Evolutionary conservation across 2,113 vertebrate species (phyloP).

Genomic region (Hippocampus mohnikei): DNA sequence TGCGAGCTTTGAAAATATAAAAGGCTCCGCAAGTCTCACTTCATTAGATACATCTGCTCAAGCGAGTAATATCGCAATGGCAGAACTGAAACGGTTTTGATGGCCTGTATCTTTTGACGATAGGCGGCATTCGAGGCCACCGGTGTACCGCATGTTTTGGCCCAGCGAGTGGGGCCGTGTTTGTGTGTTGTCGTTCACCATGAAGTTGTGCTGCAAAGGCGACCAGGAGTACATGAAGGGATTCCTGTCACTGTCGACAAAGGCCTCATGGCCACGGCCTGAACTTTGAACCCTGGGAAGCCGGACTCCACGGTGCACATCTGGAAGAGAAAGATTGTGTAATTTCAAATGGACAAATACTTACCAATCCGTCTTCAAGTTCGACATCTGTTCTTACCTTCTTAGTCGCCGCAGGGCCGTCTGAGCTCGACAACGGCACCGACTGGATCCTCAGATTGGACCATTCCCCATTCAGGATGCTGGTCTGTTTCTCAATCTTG

Average conservation of each 20-base stretch:
- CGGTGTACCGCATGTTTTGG: neutral
- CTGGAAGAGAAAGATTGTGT: conserved; percentile 47
- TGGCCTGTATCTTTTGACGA: neutral
- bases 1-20: neutral
- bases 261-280: conserved; percentile 85
- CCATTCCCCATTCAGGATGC: conserved; percentile 89
- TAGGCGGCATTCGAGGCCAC: neutral
- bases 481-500: conserved; percentile 86
- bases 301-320: conserved; percentile 90
- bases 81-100: neutral
- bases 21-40: neutral
- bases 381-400: conserved; percentile 73
- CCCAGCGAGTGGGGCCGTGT: neutral
- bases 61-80: neutral
- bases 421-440: conserved; percentile 80
- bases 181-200: conserved; percentile 73
- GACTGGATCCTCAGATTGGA: conserved; percentile 88
- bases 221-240: conserved; percentile 99
- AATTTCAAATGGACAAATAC: neutral
- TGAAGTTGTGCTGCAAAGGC: conserved; percentile 97
- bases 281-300: conserved; percentile 85
- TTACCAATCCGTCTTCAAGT: neutral
- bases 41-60: neutral
- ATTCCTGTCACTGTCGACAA: conserved; percentile 91
- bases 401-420: conserved; percentile 78